These are phyloP conservation scores for Onchidella celtica DNA, from an alignment of 2,888 invertebrate genomes.

Conservation along the genomic window DNA sequence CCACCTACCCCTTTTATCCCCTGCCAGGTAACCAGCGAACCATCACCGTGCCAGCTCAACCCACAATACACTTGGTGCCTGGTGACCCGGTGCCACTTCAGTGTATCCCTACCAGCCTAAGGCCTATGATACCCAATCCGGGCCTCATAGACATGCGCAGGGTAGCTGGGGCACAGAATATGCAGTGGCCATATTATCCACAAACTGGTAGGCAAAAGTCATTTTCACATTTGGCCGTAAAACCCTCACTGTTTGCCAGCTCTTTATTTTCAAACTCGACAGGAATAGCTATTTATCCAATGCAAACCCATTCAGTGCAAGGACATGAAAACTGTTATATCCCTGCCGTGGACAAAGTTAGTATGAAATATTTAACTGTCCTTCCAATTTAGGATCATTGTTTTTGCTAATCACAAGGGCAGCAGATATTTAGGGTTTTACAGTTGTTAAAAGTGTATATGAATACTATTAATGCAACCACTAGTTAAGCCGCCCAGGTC, in stretches of 20 bases:
- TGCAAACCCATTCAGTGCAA: no score
- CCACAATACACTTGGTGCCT: slow-evolving; percentile 44
- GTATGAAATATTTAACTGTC: no score
- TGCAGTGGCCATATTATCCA: slow-evolving; percentile 56
- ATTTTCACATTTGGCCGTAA: background rate
- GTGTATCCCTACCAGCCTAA: slow-evolving; percentile 34
- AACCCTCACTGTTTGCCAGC: background rate
- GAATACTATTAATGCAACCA: background rate
- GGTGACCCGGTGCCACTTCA: slow-evolving; percentile 23
- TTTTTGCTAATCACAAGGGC: no score
- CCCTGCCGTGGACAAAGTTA: no score
- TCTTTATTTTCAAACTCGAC: no score
- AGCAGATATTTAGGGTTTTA: background rate
- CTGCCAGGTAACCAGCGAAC: slow-evolving; percentile 32
- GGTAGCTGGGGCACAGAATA: slow-evolving; percentile 33
- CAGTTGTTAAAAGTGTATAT: background rate
- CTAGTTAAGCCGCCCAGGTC: background rate
- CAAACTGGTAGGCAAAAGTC: slow-evolving; percentile 50
- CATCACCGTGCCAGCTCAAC: slow-evolving; percentile 42
- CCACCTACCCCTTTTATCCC: background rate
- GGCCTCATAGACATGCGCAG: slow-evolving; percentile 6
- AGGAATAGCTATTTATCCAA: no score
- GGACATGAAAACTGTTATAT: no score
- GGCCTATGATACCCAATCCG: slow-evolving; percentile 31
- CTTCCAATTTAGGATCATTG: no score